Evolutionary conservation across 2,888 invertebrate species (phyloP), one percentile per base, ranked within the genome.

Genomic region (Cyclophora punctaria): DNA sequence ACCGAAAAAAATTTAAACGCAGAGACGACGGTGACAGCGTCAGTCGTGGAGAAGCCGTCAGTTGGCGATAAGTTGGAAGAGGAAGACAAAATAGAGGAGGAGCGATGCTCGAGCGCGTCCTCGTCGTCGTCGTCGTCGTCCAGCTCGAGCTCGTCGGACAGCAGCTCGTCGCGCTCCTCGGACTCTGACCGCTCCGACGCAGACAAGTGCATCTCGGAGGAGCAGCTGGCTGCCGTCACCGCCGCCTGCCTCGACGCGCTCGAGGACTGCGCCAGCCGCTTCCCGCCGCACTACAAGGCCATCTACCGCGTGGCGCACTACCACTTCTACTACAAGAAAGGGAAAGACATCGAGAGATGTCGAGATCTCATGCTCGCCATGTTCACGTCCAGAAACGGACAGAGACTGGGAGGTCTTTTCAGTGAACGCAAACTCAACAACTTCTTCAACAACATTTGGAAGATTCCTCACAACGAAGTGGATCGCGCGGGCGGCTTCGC

Each of bases 401-500:
- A 92, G 71, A 90, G 92, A 57, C 90, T 95, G 47, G 92, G 91
- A 62, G 98, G 98, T 5, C 86, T 98, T 7, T 98, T 98, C 75
- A 91, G 92, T 41, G 97, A 97, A 64, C 90, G 96, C 48, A 97
- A 95, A 78, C 90, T 90, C 49, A 93, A 91, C 33, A 97, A 98
- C 78, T 96, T 98, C 70, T 98, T 98, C 66, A 96, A 96, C 83
- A 96, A 97, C 46, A 94, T 98, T 51, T 98, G 98, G 98, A 91
- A 96, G 62, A 96, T 97, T 73, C 97, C 97, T 0, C 91, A 93
- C 2, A 91, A 91, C 52, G 98, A 98, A 88, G 94, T 98, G 44
- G 98, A 98, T 72, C 90, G 98, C 55, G 93, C 96, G 0, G 98
- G 98, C 3, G 95, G 96, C 58, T 95, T 98, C 73, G 94, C 96